Base-by-base conservation (phyloP, 2,113 vertebrate species). In the Motacilla alba region DNA sequence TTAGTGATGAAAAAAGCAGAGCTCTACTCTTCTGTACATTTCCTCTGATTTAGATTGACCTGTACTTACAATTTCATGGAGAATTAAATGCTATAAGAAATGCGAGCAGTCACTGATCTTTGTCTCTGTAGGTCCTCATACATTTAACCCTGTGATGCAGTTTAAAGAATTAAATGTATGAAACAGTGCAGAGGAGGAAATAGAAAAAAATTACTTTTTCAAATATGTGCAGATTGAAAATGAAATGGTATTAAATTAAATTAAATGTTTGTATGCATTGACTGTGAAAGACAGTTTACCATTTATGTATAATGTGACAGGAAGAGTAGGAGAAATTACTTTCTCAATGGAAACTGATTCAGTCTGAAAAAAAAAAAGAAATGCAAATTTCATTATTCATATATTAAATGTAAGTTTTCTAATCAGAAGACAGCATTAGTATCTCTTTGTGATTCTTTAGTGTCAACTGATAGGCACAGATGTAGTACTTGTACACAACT, bases 31-130 rank as follows among this genome's bases (percentile, higher is more conserved):
- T 75, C 47, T 86, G 24, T 86, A 68, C 23, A 5, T 84, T 87
- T 91, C 18, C 20, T 89, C 62, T 84, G 58, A 62, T 78, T 31
- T 79, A 64, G 43, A 59, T 30, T 72, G 46, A 63, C 27, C 15
- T 87, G 50, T 95, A n/a, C 56, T 91, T 93, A 47, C 2, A 86
- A n/a, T 26, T 93, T 63, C 9, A 24, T 28, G 55, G 66, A 47
- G 52, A 80, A 88, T 93, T 91, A 90, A 90, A 88, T 94, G 17
- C 31, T 13, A 88, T 77, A 52, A 41, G 90, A 83, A 87, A 77
- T 74, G 35, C 63, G 63, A 91, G 30, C 46, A 90, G 68, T 94
- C 50, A 17, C 18, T 91, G 63, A 21, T 90, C 50, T 91, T 84
- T 92, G 87, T 91, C 49, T 90, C 76, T 47, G 55, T 83, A 62